These are phyloP conservation scores for Eilema depressum DNA, from an alignment of 2,888 invertebrate species.

Conservation along the genomic window DNA sequence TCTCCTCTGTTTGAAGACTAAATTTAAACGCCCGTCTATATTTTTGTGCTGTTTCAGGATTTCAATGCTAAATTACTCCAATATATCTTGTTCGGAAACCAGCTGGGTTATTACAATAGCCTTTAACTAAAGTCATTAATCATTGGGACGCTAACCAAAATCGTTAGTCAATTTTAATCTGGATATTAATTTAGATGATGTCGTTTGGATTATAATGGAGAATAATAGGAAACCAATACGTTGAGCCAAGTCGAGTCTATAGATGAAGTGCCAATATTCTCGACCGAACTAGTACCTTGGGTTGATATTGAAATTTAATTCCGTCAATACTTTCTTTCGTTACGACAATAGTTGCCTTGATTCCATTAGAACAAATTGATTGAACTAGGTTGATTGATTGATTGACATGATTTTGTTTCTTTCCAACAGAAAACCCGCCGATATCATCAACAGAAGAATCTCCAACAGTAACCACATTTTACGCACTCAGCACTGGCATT, in stretches of 20 bases:
- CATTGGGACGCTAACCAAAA: conserved; percentile 3
- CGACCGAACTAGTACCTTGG: not conserved
- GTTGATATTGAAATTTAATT: not conserved
- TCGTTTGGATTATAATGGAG: not conserved
- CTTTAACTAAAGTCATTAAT: conserved; percentile 3
- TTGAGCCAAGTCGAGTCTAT: not conserved
- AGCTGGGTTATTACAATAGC: not conserved
- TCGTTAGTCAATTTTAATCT: not conserved
- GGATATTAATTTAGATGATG: not conserved
- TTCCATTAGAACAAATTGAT: no score
- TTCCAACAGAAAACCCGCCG: conserved; percentile 66
- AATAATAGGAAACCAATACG: not conserved
- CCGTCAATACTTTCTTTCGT: not conserved
- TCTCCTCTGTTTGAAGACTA: not conserved
- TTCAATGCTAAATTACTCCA: not conserved
- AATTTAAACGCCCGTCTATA: not conserved
- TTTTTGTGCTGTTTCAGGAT: conserved; percentile 4
- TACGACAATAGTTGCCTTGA: not conserved
- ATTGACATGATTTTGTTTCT: conserved; percentile 6
- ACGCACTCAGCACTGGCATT: conserved; percentile 77
- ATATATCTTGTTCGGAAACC: conserved; percentile 1
- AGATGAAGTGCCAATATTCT: not conserved
- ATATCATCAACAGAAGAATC: conserved; percentile 67
- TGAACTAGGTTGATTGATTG: no score
- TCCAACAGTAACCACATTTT: conserved; percentile 79